Evolutionary conservation across 2,888 invertebrate genomes (phyloP).

Genomic region (Amiota minor): DNA sequence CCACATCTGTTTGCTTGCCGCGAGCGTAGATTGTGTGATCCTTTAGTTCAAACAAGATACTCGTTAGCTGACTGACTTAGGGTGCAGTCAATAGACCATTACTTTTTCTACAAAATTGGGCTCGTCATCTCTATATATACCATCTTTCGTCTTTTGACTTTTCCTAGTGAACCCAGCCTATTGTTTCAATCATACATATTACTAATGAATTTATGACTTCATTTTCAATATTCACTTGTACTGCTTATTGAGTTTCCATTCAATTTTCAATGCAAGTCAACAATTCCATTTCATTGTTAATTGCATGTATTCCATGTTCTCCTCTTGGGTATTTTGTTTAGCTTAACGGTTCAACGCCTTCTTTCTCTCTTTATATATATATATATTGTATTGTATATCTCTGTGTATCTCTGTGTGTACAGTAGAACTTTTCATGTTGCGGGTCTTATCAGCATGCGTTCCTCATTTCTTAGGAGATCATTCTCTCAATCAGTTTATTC

Average conservation of each 20-base stretch:
- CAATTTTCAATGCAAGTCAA: slow-evolving; percentile 11
- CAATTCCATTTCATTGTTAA: background rate
- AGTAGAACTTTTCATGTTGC: background rate
- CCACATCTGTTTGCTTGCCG: slow-evolving; percentile 45
- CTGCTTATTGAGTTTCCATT: background rate
- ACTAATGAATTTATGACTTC: slow-evolving; percentile 55
- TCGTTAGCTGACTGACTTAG: slow-evolving; percentile 42
- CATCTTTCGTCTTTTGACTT: slow-evolving; percentile 43
- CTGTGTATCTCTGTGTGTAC: background rate
- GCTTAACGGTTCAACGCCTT: background rate
- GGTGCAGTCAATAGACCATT: slow-evolving; percentile 30
- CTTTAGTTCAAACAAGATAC: slow-evolving; percentile 6
- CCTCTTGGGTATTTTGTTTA: slow-evolving; percentile 1
- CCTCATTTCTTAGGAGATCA: background rate
- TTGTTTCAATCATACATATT: slow-evolving; percentile 42
- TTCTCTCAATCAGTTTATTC: no score
- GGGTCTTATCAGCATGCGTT: slow-evolving; percentile 3
- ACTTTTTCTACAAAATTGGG: slow-evolving; percentile 41
- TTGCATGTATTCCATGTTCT: slow-evolving; percentile 4
- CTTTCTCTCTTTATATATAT: no score
- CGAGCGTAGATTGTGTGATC: slow-evolving; percentile 2
- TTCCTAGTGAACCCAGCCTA: background rate
- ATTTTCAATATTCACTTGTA: slow-evolving; percentile 39
- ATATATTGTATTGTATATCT: no score
- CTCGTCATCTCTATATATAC: slow-evolving; percentile 21